phyloP scores from a whole-genome alignment of 2,797 vertebrate genomes.

The Hozukius guyotensis region DNA sequence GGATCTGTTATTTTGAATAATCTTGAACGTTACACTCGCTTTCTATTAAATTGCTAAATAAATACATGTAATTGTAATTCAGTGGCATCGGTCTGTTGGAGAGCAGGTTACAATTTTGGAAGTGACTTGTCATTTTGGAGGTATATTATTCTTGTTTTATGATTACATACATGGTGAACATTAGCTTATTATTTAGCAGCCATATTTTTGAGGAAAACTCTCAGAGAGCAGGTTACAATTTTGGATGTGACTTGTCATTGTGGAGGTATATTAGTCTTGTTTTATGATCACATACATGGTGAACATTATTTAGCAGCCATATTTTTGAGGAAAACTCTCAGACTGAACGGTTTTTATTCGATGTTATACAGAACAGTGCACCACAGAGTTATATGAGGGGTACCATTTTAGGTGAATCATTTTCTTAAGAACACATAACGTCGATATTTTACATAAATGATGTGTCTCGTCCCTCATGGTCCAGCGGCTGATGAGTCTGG shows the following conservation, averaged over 20 bases:
- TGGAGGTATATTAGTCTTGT: background rate
- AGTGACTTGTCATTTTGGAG: background rate
- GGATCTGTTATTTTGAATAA: background rate
- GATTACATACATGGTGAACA: no score
- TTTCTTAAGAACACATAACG: background rate
- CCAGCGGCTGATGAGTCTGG: slow-evolving; percentile 1
- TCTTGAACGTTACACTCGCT: background rate
- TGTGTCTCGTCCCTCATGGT: background rate
- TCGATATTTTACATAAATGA: background rate
- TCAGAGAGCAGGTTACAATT: no score
- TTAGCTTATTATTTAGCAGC: background rate
- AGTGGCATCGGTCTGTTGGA: background rate
- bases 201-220: background rate
- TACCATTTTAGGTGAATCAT: background rate
- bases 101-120: background rate
- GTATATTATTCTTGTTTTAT: background rate
- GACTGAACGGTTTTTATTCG: background rate
- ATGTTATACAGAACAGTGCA: background rate
- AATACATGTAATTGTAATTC: no score
- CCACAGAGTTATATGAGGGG: background rate
- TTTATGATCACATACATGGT: background rate
- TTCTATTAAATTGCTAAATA: background rate
- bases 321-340: background rate
- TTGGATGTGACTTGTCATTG: background rate
- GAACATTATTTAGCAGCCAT: background rate